Conservation (phyloP, 2,888 invertebrate genomes). For the Ariolimax columbianus region DNA sequence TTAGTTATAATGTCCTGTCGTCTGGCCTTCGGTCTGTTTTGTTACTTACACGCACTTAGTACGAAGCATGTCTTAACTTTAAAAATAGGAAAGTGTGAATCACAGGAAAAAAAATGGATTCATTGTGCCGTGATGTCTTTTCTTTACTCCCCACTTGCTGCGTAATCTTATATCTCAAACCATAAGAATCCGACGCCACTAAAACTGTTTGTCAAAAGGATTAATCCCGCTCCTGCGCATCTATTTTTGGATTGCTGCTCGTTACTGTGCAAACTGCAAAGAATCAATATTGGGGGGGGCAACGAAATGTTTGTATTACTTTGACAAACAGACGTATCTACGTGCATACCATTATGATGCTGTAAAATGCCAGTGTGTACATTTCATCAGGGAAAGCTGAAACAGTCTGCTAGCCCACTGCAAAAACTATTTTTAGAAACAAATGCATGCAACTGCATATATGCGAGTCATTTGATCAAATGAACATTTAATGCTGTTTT, state of each 20-base stretch:
- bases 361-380: neutral
- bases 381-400: neutral
- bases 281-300: neutral
- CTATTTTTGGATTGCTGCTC: neutral
- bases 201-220: neutral
- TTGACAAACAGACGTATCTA: slow-evolving; percentile 1
- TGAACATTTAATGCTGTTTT: neutral
- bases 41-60: neutral
- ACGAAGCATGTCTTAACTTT: neutral
- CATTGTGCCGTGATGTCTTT: neutral
- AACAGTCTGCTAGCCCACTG: neutral
- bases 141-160: neutral
- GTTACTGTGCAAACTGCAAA: neutral
- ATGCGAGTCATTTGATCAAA: neutral
- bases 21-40: neutral
- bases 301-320: neutral
- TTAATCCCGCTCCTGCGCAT: neutral
- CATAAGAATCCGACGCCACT: neutral
- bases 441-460: neutral
- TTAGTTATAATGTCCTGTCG: too few relatives aligned
- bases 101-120: neutral
- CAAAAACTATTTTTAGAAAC: neutral
- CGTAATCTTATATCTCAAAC: neutral
- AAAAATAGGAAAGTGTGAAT: neutral
- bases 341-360: neutral